Evolutionary conservation across 2,113 vertebrate genomes (phyloP).

Genomic region (Ginglymostoma cirratum): DNA sequence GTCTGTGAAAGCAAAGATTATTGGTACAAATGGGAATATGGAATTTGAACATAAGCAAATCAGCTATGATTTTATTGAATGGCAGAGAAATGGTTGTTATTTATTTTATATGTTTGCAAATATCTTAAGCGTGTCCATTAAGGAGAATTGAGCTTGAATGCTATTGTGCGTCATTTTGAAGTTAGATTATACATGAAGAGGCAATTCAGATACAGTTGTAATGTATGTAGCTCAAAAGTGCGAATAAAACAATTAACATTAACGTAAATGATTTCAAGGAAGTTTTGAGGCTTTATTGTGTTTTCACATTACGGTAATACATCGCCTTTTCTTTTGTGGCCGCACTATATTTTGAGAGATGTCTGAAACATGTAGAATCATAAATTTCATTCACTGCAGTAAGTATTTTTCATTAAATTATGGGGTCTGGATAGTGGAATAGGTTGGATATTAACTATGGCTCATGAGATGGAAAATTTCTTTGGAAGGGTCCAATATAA

Average conservation of each 20-base stretch:
- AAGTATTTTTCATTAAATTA: neutral
- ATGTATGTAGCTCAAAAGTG: neutral
- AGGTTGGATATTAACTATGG: neutral
- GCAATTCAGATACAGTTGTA: neutral
- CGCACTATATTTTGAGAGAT: neutral
- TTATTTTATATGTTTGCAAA: neutral
- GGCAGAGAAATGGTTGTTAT: too few relatives aligned
- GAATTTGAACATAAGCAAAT: too few relatives aligned
- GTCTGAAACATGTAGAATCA: neutral
- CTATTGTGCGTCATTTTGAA: neutral
- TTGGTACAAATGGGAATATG: too few relatives aligned
- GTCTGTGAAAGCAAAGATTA: too few relatives aligned
- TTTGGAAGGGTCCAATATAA: neutral
- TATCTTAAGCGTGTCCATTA: neutral
- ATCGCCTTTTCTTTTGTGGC: neutral
- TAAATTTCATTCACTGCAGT: neutral
- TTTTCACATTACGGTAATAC: neutral
- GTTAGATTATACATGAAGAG: neutral
- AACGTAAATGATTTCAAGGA: neutral
- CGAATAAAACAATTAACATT: neutral
- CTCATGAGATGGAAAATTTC: neutral
- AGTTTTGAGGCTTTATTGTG: neutral
- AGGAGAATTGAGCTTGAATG: neutral
- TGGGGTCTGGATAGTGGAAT: neutral
- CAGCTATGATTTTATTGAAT: too few relatives aligned